Conservation (phyloP, 1,140 invertebrate species). For the Drosophila azteca region DNA sequence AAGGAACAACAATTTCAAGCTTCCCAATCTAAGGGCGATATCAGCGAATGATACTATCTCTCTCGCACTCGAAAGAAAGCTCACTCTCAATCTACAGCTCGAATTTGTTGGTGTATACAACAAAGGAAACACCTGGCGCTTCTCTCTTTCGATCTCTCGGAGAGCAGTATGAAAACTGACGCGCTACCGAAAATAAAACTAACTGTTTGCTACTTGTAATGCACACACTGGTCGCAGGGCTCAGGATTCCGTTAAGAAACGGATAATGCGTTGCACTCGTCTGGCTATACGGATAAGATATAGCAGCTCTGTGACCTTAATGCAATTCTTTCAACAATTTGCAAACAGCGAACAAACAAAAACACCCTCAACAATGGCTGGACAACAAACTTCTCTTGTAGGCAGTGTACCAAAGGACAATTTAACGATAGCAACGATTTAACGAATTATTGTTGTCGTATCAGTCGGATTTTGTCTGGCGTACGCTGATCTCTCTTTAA, state of each 20-base stretch:
- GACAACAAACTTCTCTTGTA: slow-evolving; percentile 38
- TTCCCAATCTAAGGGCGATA: slow-evolving; percentile 49
- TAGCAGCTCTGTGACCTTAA: slow-evolving; percentile 70
- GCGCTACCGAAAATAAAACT: slow-evolving; percentile 81
- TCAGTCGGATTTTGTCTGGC: slow-evolving; percentile 54
- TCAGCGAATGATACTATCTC: slow-evolving; percentile 54
- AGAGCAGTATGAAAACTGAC: slow-evolving; percentile 9
- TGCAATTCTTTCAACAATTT: slow-evolving; percentile 83
- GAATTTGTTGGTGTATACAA: slow-evolving; percentile 40
- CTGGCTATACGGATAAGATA: slow-evolving; percentile 24
- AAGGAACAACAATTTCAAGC: slow-evolving; percentile 59
- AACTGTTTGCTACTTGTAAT: slow-evolving; percentile 83
- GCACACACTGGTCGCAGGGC: slow-evolving; percentile 75
- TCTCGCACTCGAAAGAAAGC: slow-evolving; percentile 17
- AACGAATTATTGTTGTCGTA: slow-evolving; percentile 29
- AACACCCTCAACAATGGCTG: slow-evolving; percentile 69
- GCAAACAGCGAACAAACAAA: slow-evolving; percentile 82
- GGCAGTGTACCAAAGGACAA: slow-evolving; percentile 51
- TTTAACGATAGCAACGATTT: slow-evolving; percentile 29
- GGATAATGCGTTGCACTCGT: slow-evolving; percentile 11
- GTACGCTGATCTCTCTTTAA: slow-evolving; percentile 56
- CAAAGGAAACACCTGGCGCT: slow-evolving; percentile 60
- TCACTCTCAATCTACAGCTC: slow-evolving; percentile 76
- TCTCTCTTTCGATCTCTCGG: slow-evolving; percentile 17
- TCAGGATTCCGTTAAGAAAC: slow-evolving; percentile 23